These are phyloP conservation scores for Hydrolagus affinis DNA, from an alignment of 2,113 vertebrate genomes.

Conservation along the genomic window DNA sequence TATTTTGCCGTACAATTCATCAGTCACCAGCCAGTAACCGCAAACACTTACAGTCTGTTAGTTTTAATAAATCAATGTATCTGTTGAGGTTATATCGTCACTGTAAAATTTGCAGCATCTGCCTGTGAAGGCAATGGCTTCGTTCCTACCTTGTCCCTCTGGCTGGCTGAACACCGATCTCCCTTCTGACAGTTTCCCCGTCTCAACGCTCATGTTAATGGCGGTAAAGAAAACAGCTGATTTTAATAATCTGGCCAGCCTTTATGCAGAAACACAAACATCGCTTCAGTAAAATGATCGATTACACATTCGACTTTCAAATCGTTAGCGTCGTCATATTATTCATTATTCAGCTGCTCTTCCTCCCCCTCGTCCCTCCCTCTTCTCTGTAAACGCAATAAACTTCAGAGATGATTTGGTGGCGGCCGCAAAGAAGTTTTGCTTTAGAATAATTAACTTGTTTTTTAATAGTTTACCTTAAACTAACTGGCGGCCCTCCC, in stretches of 20 bases:
- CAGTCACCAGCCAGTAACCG: no score
- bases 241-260: constrained; percentile 78
- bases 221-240: constrained; percentile 71
- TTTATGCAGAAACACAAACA: constrained; percentile 53
- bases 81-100: neutral
- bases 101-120: no score
- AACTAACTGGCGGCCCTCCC: neutral
- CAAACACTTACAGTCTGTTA: no score
- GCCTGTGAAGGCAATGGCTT: neutral
- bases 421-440: neutral
- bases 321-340: constrained; percentile 62
- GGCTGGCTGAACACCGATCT: constrained; percentile 49
- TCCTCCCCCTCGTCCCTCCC: constrained; percentile 40
- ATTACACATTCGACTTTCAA: constrained; percentile 65
- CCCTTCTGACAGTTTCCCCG: constrained; percentile 70
- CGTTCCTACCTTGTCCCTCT: constrained; percentile 73
- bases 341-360: constrained; percentile 56
- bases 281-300: neutral
- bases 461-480: neutral
- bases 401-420: neutral
- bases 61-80: neutral
- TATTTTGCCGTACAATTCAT: no score
- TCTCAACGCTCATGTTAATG: constrained; percentile 89
- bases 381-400: rapidly evolving
- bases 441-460: neutral